These are phyloP conservation scores for Pao palembangensis DNA, from an alignment of 2,113 vertebrate genomes.

Conservation along the genomic window DNA sequence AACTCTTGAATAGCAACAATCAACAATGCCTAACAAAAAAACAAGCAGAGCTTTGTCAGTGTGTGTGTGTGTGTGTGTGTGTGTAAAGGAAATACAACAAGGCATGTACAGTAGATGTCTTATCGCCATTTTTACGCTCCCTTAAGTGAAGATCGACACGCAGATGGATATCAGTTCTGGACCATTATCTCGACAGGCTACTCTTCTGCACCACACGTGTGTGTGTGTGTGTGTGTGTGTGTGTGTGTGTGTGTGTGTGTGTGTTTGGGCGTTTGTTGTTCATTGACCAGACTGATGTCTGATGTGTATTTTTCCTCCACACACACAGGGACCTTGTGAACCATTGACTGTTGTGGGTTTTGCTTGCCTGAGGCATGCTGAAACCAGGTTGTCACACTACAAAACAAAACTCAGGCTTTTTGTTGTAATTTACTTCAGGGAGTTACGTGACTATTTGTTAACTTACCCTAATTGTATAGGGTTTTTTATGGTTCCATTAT, in stretches of 20 bases:
- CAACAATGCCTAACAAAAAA: conserved; percentile 11
- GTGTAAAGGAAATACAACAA: conserved; percentile 2
- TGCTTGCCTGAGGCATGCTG: background rate
- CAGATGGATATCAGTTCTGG: background rate
- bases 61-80: background rate
- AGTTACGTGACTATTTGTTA: background rate
- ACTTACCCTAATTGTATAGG: too few species aligned
- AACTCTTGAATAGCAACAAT: background rate
- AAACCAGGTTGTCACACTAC: background rate
- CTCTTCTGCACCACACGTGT: conserved; percentile 9
- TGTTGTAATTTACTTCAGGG: background rate
- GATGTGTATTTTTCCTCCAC: too few species aligned
- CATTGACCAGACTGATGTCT: background rate
- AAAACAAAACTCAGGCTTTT: background rate
- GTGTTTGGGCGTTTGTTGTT: conserved; percentile 11
- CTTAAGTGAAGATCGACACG: background rate
- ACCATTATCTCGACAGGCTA: background rate
- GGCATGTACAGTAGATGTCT: background rate
- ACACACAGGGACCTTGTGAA: background rate
- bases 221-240: conserved; percentile 20
- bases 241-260: conserved; percentile 16
- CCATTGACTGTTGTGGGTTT: background rate
- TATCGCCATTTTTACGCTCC: background rate
- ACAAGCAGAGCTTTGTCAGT: too few species aligned
- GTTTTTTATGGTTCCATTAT: too few species aligned